Conservation (phyloP, 2,113 vertebrate genomes). For the Larimichthys polyactis region DNA sequence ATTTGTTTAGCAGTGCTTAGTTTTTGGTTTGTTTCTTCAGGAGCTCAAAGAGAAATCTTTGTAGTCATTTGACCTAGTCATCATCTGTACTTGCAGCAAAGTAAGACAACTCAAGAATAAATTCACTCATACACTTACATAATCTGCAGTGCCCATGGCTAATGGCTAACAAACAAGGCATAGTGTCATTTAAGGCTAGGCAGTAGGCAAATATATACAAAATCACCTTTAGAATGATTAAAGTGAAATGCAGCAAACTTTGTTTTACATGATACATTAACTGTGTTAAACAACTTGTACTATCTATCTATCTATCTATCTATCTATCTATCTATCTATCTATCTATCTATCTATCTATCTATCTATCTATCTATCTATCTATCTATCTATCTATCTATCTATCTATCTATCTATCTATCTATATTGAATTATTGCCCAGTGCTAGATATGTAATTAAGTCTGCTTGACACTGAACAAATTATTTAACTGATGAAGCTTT, state of each 20-base stretch:
- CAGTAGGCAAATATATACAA: background rate
- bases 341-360: too few relatives aligned
- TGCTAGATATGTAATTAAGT: background rate
- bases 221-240: background rate
- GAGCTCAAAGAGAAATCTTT: constrained; percentile 12
- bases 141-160: background rate
- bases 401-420: too few relatives aligned
- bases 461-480: constrained; percentile 50
- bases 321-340: too few relatives aligned
- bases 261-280: background rate
- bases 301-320: too few relatives aligned
- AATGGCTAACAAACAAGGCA: background rate
- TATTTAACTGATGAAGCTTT: constrained; percentile 28
- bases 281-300: background rate
- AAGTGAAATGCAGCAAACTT: background rate
- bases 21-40: background rate
- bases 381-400: too few relatives aligned
- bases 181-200: background rate
- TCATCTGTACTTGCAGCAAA: constrained; percentile 14
- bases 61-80: constrained; percentile 25
- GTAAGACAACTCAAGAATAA: background rate
- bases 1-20: constrained; percentile 13
- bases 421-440: background rate
- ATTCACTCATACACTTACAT: constrained; percentile 2
- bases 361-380: too few relatives aligned